Base-by-base conservation (phyloP, 1,140 invertebrate genomes). In the Nebria ingens region DNA sequence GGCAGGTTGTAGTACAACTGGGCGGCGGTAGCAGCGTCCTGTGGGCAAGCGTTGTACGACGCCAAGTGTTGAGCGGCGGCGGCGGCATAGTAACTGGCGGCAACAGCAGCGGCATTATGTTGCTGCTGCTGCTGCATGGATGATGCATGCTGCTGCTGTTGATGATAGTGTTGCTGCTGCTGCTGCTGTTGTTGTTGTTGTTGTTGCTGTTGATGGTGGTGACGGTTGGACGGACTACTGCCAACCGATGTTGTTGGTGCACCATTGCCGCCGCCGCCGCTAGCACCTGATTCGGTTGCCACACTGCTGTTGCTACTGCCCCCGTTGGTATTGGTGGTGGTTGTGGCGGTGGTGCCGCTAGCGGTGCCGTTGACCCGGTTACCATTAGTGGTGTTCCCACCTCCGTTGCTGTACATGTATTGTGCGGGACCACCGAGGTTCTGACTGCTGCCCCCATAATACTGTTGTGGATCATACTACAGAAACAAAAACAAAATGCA, bases 131-230 rank as follows among this genome's bases (percentile, higher is more conserved):
- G 40, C 3, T 9, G 40, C 17, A 17, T 9, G 9, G 40, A 17
- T 45, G 40, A 17, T 17, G 40, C 9, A 45, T 29, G 25, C 25
- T 29, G 25, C 25, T 29, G 40, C 9, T 45, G 40, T 4, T 45
- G 40, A 17, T 45, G 40, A 13, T 29, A 13, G 4, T 13, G 25
- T 29, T 4, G n/a, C n/a, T n/a, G n/a, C n/a, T n/a, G n/a, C n/a
- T n/a, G n/a, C n/a, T n/a, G n/a, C n/a, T 53, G 60, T 65, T 66
- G 52, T 65, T 65, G 59, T 63, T 66, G 42, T 66, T 42, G 22
- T 58, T 58, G 25, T 59, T 52, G 19, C 20, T 52, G 61, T 23
- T 58, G 12, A 50, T 51, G 53, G 19, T 29, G 13, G 21, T 45
- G n/a, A 19, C 56, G 51, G 19, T 34, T 34, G 25, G 25, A n/a